Conservation (phyloP, 1,140 invertebrate species). For the Medauroidea extradentata region DNA sequence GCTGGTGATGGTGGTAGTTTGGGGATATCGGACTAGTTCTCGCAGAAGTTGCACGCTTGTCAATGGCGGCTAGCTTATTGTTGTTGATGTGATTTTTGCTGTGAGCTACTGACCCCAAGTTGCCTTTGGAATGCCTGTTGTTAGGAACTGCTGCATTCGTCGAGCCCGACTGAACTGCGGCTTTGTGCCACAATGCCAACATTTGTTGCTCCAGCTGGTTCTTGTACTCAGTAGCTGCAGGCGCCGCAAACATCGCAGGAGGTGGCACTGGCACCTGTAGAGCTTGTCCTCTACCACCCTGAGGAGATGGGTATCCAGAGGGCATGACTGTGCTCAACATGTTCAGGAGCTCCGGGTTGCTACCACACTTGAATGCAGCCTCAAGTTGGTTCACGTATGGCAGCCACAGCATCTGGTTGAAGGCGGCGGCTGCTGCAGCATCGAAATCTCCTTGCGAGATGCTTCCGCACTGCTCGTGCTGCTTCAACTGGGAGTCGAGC, state of each 20-base stretch:
- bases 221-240: slow-evolving; percentile 48
- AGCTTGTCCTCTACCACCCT: neutral
- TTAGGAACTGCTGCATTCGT: slow-evolving; percentile 4
- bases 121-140: neutral
- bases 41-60: slow-evolving; percentile 31
- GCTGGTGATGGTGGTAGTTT: slow-evolving; percentile 41
- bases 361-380: slow-evolving; percentile 32
- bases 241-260: neutral
- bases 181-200: slow-evolving; percentile 62
- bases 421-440: slow-evolving; percentile 57
- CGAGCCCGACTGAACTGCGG: slow-evolving; percentile 42
- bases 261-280: neutral
- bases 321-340: slow-evolving; percentile 25
- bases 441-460: slow-evolving; percentile 51
- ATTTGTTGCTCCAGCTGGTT: slow-evolving; percentile 50
- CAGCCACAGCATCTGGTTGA: slow-evolving; percentile 66
- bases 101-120: no score
- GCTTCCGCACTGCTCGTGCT: neutral
- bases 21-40: slow-evolving; percentile 45
- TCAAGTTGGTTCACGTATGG: slow-evolving; percentile 62
- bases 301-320: slow-evolving; percentile 3
- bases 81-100: neutral
- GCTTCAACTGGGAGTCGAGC: slow-evolving; percentile 1
- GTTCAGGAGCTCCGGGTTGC: slow-evolving; percentile 47
- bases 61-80: neutral